Conservation (phyloP, 2,797 vertebrate species). For the Melanotaenia boesemani region DNA sequence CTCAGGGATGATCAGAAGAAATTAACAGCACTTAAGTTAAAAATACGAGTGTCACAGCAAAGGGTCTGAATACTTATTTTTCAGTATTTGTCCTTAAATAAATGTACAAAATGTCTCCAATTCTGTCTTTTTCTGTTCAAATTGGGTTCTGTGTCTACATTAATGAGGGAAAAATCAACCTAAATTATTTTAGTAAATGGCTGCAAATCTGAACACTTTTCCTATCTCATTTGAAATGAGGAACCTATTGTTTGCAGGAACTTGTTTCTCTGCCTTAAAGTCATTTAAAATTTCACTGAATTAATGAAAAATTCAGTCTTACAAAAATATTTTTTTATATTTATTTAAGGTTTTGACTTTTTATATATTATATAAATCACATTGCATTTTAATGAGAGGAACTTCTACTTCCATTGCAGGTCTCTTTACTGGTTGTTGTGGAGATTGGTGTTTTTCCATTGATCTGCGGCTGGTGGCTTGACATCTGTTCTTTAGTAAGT, state of each 20-base stretch:
- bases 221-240: no score
- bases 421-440: slow-evolving; percentile 96
- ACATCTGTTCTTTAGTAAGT: slow-evolving; percentile 97
- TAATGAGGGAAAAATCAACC: no score
- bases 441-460: slow-evolving; percentile 99
- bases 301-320: neutral
- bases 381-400: neutral
- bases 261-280: neutral
- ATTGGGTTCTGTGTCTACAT: no score
- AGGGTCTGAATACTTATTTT: no score
- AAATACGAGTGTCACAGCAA: no score
- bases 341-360: neutral
- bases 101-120: no score
- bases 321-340: neutral
- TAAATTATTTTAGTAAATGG: no score
- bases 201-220: no score
- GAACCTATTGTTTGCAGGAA: neutral
- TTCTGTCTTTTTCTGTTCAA: no score
- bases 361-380: neutral
- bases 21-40: no score
- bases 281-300: neutral
- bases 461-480: slow-evolving; percentile 99
- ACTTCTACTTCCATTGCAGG: slow-evolving; percentile 77
- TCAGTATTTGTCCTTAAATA: no score
- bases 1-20: no score